Base-by-base conservation (phyloP, 2,888 invertebrate genomes). In the Hipparchia semele region DNA sequence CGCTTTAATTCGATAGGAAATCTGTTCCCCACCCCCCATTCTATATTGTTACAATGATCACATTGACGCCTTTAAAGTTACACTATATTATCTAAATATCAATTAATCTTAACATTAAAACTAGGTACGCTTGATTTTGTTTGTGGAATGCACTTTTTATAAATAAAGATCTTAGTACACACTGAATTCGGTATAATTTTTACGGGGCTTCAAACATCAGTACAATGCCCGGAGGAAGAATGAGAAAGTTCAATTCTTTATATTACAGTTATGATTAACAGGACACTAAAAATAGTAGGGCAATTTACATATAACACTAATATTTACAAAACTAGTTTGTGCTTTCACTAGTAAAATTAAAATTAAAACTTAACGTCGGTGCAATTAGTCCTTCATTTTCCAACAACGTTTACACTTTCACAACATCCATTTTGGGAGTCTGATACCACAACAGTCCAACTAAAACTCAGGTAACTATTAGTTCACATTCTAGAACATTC, bases 251-350 rank as follows among this genome's bases (percentile, higher is more conserved):
- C 92, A 91, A 92, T 91, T 92, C 90, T 87, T 79, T 89, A 89
- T 89, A 86, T 88, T 90, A 92, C 89, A 91, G 53, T 74, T 72
- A 82, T 83, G 74, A 78, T 75, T 72, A 83, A 84, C 79, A 86
- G 86, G 87, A 87, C 85, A 83, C 88, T 90, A 90, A 86, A 81
- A 70, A 80, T 76, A 84, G 80, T 84, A 86, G 83, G 84, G 82
- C 87, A 91, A 90, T 92, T 88, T 92, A 93, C 92, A 93, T 83
- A 85, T 92, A 89, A 90, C 86, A 87, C 92, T 93, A 92, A 88
- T 93, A 94, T 94, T 80, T 93, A 93, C 93, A 94, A 64, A 87
- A 84, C 88, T 90, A 91, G 89, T 93, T 91, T 92, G 93, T 93
- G 92, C 92, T 89, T 88, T 84, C 87, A 89, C 89, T 89, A 88